phyloP scores from a whole-genome alignment of 1,140 invertebrate species.

The Cyclina sinensis region DNA sequence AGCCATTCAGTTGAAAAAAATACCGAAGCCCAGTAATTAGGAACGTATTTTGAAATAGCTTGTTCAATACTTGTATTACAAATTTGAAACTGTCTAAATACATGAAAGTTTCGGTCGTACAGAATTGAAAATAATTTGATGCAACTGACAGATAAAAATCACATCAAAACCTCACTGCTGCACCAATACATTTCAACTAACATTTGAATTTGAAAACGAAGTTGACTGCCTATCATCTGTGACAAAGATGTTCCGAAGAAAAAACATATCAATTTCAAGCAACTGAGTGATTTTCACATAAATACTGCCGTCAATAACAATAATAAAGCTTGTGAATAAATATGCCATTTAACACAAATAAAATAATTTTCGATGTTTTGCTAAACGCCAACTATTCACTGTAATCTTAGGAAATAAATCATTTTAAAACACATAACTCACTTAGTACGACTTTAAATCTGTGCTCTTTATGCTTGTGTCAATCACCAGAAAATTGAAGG shows the following conservation, averaged over 20 bases:
- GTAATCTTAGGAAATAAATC: constrained; percentile 57
- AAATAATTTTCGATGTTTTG: constrained; percentile 23
- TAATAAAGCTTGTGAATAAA: constrained; percentile 10
- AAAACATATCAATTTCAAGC: constrained; percentile 45
- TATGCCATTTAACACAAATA: constrained; percentile 49
- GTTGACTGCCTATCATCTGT: constrained; percentile 8
- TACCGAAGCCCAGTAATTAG: too few relatives aligned
- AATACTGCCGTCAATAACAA: constrained; percentile 15
- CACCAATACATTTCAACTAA: too few relatives aligned
- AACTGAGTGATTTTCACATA: constrained; percentile 44
- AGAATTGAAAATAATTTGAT: too few relatives aligned
- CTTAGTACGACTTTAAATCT: constrained; percentile 33
- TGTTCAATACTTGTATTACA: too few relatives aligned
- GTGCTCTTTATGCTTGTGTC: constrained; percentile 34
- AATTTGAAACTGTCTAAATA: too few relatives aligned
- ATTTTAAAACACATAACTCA: constrained; percentile 68
- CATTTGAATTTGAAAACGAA: background rate
- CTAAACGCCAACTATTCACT: background rate
- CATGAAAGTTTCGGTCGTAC: too few relatives aligned
- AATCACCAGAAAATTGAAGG: constrained; percentile 63
- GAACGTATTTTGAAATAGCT: too few relatives aligned
- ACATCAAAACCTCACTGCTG: too few relatives aligned
- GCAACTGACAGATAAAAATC: too few relatives aligned
- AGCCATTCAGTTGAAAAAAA: too few relatives aligned
- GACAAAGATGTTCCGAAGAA: background rate